Conservation (phyloP, 2,888 invertebrate species). For the Lithophane ornitopus region DNA sequence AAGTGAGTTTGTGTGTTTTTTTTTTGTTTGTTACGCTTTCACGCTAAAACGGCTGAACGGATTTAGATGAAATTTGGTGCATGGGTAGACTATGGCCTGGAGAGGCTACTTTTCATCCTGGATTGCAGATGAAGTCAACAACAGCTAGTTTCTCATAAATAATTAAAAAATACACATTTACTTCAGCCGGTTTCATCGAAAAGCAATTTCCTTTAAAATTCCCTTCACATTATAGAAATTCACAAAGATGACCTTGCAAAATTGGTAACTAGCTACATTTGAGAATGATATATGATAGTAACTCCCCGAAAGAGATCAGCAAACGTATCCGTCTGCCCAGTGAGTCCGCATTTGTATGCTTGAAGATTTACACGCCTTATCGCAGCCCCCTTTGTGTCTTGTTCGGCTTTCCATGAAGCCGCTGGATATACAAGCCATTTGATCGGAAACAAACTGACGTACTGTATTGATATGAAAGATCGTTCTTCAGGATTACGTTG, state of each 20-base stretch:
- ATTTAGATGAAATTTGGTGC: no score
- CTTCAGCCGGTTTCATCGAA: background rate
- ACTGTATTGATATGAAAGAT: conserved; percentile 69
- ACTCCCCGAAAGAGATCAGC: conserved; percentile 71
- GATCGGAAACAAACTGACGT: conserved; percentile 71
- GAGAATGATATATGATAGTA: conserved; percentile 69
- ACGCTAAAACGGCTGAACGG: no score
- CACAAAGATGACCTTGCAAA: conserved; percentile 54
- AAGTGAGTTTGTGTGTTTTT: no score
- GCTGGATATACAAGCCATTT: conserved; percentile 68
- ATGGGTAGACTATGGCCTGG: no score
- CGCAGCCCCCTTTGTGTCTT: conserved; percentile 76
- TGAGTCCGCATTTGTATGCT: conserved; percentile 78
- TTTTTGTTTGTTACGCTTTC: no score
- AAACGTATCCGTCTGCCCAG: conserved; percentile 67
- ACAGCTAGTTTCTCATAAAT: no score
- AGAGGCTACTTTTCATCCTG: no score
- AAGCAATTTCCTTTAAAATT: conserved; percentile 34
- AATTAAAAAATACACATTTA: no score
- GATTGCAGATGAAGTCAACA: no score
- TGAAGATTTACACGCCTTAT: conserved; percentile 80
- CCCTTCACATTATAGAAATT: conserved; percentile 19
- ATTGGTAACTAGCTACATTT: conserved; percentile 67
- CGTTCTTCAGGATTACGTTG: conserved; percentile 62
- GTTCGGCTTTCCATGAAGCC: conserved; percentile 73